Base-by-base conservation (phyloP, 1,140 invertebrate genomes). In the Epicauta chinensis region DNA sequence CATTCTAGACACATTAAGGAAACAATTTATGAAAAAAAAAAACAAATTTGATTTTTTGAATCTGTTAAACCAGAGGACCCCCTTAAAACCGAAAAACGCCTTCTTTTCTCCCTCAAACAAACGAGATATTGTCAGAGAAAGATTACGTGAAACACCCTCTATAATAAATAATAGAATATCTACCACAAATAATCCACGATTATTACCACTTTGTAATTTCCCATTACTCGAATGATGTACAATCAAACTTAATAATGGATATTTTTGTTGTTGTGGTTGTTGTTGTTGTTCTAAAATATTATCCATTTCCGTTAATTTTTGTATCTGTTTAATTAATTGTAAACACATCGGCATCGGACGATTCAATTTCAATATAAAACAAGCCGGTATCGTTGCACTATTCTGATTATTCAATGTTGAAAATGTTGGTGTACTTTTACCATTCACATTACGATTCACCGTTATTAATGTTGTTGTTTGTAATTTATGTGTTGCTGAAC, bases 281-380 rank as follows among this genome's bases (percentile, higher is more conserved):
- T 86, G 82, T 23, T 1, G 23, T 23, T 23, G 4, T 23, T 23
- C 23, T 7, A 23, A 23, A 29, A 75, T 76, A 59, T 82, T 81
- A 65, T 89, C 87, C 16, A 89, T 76, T 70, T 77, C 84, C 60
- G 81, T 91, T 48, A 84, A 81, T 75, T 73, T 81, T 67, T 83
- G 77, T 64, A 91, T 87, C 60, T 79, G 75, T 53, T 81, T 76
- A n/a, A 91, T 73, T 15, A 91, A 70, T 35, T 82, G 80, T 23
- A 82, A 69, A 63, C 89, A 90, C 41, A 97, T 82, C 4, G 93
- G 89, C 73, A 94, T 84, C 1, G 92, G 87, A 63, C 91, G 85
- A 16, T 85, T 85, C 11, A 98, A 73, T 55, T 87, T 87, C 13
- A 98, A 73, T 1, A 92, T 87, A 75, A 96, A 97, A 65, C 85